Percentiles rank a stretch among this genome's conserved stretches.
These are phyloP conservation scores for Lepus oiostolus DNA, from an alignment of 2,797 vertebrate species.

Conservation along the genomic window DNA sequence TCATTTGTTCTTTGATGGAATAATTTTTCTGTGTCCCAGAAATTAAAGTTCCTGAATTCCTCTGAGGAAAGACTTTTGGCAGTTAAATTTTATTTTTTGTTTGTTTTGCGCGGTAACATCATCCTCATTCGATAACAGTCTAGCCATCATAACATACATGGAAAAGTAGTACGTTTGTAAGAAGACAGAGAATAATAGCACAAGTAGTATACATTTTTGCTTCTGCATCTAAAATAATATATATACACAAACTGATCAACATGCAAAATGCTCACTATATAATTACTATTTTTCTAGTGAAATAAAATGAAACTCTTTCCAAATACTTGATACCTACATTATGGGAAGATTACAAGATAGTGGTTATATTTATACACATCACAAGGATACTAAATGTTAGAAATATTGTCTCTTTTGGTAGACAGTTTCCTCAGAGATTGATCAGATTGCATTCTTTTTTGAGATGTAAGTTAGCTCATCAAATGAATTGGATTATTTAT, in stretches of 20 bases:
- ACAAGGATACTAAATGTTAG: not conserved
- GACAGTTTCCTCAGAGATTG: not conserved
- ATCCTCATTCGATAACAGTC: not conserved
- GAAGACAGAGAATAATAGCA: not conserved
- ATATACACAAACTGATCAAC: not conserved
- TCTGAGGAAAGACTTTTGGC: not conserved
- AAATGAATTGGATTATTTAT: not conserved
- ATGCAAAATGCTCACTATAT: not conserved
- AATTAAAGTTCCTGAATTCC: not conserved
- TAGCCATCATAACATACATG: not conserved
- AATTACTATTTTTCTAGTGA: not conserved
- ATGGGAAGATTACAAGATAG: not conserved
- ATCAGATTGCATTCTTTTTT: not conserved
- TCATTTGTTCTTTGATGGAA: not conserved
- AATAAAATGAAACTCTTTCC: not conserved
- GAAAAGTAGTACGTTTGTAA: not conserved
- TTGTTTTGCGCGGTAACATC: not conserved
- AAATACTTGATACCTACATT: not conserved
- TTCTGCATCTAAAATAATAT: not conserved
- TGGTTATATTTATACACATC: not conserved
- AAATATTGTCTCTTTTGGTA: not conserved
- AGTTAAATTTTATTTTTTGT: not conserved
- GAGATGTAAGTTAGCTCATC: not conserved
- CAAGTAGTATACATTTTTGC: not conserved
- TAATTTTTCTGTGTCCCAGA: not conserved